Percentiles rank a stretch among this genome's conserved stretches.
Evolutionary conservation across 2,888 invertebrate genomes (phyloP).

Genomic region (Lomographa bimaculata): DNA sequence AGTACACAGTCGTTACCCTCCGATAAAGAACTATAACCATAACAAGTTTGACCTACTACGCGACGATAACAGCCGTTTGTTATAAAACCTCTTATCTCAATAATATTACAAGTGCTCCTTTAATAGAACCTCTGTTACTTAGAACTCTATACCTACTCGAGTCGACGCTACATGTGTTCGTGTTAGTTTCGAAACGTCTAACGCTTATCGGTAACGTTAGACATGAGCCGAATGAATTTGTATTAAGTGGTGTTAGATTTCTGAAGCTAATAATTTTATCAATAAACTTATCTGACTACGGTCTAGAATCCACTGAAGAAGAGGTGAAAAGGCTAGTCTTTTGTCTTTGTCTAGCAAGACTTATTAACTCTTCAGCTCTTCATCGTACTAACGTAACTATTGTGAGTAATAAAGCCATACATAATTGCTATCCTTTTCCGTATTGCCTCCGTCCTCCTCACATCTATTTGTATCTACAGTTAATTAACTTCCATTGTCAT

Average conservation of each 20-base stretch:
- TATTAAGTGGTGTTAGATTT: slow-evolving; percentile 13
- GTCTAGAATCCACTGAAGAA: too few relatives aligned
- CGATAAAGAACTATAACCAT: slow-evolving; percentile 59
- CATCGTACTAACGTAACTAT: too few relatives aligned
- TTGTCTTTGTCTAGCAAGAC: too few relatives aligned
- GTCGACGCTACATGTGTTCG: slow-evolving; percentile 13
- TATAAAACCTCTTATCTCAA: slow-evolving; percentile 61
- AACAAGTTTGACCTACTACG: slow-evolving; percentile 59
- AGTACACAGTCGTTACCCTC: slow-evolving; percentile 47
- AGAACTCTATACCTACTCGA: slow-evolving; percentile 30
- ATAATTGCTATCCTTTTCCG: too few relatives aligned
- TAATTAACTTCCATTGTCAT: too few relatives aligned
- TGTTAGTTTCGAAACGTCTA: slow-evolving; percentile 5
- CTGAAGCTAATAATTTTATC: slow-evolving; percentile 16
- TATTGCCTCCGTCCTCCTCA: too few relatives aligned
- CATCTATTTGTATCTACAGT: too few relatives aligned
- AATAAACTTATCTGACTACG: too few relatives aligned
- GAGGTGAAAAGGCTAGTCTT: too few relatives aligned
- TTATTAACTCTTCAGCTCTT: too few relatives aligned
- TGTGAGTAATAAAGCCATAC: too few relatives aligned
- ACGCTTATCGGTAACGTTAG: not conserved
- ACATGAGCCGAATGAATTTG: not conserved
- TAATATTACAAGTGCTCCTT: slow-evolving; percentile 57
- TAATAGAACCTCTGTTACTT: slow-evolving; percentile 43
- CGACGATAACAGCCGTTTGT: slow-evolving; percentile 51